Base-by-base conservation (phyloP, 2,113 vertebrate species). In the Geococcyx californianus region DNA sequence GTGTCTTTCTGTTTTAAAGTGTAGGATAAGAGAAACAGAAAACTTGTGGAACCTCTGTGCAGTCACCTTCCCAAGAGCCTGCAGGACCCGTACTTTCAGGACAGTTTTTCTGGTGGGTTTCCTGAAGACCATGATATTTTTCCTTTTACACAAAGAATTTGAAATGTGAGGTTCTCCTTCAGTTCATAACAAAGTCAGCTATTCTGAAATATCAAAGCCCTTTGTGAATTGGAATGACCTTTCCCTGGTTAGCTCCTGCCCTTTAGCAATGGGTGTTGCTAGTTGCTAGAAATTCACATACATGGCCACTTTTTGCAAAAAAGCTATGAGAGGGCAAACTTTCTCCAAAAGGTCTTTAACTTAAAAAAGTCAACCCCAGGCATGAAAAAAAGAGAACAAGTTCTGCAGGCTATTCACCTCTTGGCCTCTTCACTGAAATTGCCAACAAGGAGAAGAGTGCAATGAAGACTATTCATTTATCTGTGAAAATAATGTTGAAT, bases 151-250 rank as follows among this genome's bases (percentile, higher is more conserved):
- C 66, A 79, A 87, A 85, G 84, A 93, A 83, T 95, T 73, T 91
- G 66, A 93, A 96, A 95, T 79, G 87, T 93, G 78, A 96, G 70
- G 62, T 85, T 95, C 84, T 97, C 87, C 92, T 96, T 87, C 94
- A 94, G 70, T 94, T 96, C 84, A n/a, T 75, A 93, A 94, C 81
- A 87, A 95, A 95, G 94, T 90, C 95, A 87, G 92, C 92, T 97
- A 60, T 96, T 96, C 95, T 88, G 92, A 97, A 96, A 96, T 96
- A 96, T 95, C 94, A 97, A 96, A 97, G 85, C 72, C 92, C 62
- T 91, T 87, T 91, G 82, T 93, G 96, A 94, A 97, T 93, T 96
- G 88, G 67, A 97, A 96, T 96, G 96, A 97, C 94, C 96, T 97
- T 97, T 94, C 92, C 84, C 88, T 93, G 92, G 95, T 95, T 95